Evolutionary conservation across 2,797 vertebrate species (phyloP), one percentile per base, ranked within the genome.

Genomic region (Anguilla anguilla): DNA sequence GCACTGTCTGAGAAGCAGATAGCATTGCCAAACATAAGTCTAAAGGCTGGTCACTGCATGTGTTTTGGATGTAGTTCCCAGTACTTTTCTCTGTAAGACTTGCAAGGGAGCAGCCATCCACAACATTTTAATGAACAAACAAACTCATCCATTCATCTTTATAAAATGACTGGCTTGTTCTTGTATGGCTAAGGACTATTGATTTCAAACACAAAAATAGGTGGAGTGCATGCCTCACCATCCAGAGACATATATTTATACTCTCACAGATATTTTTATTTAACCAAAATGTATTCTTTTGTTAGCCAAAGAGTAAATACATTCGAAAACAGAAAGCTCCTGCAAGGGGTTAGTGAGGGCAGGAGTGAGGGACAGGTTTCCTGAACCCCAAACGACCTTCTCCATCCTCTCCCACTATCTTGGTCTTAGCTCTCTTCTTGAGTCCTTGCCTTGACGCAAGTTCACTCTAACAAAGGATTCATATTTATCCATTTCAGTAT

Each of bases 1-100:
- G 49, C 57, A 51, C 59, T 86, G 28, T 55, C 39, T 31, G 39
- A 86, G 53, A 43, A 74, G 64, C 51, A 87, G 77, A 89, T 31
- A 57, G 64, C 87, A 46, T 82, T 82, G 87, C 84, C 79, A 86
- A 77, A 55, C 55, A 87, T 46, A 3, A 81, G 19, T 49, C 77
- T n/a, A 43, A 22, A 9, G 39, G 77, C 39, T 25, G 43, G 43
- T 81, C 39, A 81, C 84, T 51, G 61, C 51, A 53, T 79, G 85
- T 74, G 84, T 69, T 86, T 85, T 87, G 61, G 87, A 81, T 87
- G 69, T 67, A 69, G 69, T 85, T 83, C 86, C 82, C 87, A 83
- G 77, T 79, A 43, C 85, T 69, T 5, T 25, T 86, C 79, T 46
- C 15, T 11, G 69, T 55, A 85, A 39, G 55, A 59, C 69, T 55